These are phyloP conservation scores for Coranthus polyacanthus DNA, from an alignment of 2,797 vertebrate species.

Conservation along the genomic window DNA sequence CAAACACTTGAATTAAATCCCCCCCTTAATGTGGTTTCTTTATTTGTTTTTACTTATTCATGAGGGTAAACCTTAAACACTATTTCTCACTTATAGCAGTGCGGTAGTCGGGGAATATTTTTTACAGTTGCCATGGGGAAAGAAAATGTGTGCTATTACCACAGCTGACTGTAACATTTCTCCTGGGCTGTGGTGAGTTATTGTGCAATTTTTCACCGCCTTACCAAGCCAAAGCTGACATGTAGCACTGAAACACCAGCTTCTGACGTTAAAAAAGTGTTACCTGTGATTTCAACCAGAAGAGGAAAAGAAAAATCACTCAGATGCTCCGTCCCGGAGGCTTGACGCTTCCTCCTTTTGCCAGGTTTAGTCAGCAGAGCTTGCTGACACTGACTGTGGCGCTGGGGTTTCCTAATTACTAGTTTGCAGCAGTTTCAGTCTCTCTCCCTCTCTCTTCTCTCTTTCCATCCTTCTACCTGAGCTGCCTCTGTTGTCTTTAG, in stretches of 20 bases:
- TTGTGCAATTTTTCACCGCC: constrained; percentile 6
- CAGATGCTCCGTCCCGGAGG: constrained; percentile 5
- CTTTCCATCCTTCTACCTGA: constrained; percentile 34
- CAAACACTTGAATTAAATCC: constrained; percentile 42
- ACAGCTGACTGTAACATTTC: constrained; percentile 16
- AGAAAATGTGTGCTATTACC: constrained; percentile 17
- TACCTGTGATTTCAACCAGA: constrained; percentile 39
- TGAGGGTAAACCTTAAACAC: constrained; percentile 28
- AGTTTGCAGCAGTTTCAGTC: constrained; percentile 57
- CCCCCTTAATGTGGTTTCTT: constrained; percentile 27
- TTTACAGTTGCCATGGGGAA: constrained; percentile 41
- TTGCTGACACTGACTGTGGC: constrained; percentile 42
- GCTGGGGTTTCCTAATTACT: constrained; percentile 70
- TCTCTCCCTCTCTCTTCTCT: constrained; percentile 9
- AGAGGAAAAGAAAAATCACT: constrained; percentile 10
- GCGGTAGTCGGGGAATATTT: constrained; percentile 18
- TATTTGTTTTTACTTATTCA: constrained; percentile 39
- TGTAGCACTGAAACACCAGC: constrained; percentile 7
- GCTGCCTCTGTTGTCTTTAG: constrained; percentile 43
- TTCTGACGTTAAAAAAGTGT: too few species aligned
- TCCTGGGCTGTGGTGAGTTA: constrained; percentile 26
- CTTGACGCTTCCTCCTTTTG: constrained; percentile 29
- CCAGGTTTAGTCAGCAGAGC: constrained; percentile 64
- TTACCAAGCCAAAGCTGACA: constrained; percentile 7
- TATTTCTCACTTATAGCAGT: constrained; percentile 22